phyloP scores from a whole-genome alignment of 1,140 invertebrate genomes.

The Drosophila subpulchrella region DNA sequence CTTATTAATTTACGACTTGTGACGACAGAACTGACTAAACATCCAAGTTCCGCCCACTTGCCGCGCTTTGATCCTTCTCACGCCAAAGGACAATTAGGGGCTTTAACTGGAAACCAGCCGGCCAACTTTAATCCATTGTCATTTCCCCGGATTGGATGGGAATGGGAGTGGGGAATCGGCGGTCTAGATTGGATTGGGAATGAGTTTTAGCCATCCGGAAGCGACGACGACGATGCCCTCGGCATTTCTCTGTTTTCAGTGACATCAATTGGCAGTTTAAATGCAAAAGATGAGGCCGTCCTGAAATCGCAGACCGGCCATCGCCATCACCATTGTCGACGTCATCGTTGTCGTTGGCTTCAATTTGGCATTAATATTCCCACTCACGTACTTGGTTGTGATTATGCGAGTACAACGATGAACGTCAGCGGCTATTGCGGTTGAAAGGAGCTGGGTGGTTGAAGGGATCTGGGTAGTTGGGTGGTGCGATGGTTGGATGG shows the following conservation, averaged over 20 bases:
- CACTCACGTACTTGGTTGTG: conserved; percentile 84
- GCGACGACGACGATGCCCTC: conserved; percentile 24
- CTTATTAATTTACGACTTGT: conserved; percentile 41
- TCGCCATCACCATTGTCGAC: conserved; percentile 34
- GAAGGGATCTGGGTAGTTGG: conserved; percentile 10
- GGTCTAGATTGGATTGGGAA: conserved; percentile 2
- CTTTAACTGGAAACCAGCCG: conserved; percentile 26
- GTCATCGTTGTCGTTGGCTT: conserved; percentile 68
- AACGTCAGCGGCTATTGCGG: conserved; percentile 67
- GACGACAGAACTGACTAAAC: conserved; percentile 17
- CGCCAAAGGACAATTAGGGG: conserved; percentile 51
- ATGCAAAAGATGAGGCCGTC: conserved; percentile 81
- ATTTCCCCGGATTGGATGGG: conserved; percentile 58
- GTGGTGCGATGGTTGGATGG: neutral
- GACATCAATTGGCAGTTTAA: conserved; percentile 84
- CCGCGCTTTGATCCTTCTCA: conserved; percentile 34
- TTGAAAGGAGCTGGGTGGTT: conserved; percentile 54
- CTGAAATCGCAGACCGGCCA: conserved; percentile 70
- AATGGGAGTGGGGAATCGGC: neutral
- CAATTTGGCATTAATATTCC: conserved; percentile 84
- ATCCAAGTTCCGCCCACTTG: conserved; percentile 1
- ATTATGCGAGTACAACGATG: conserved; percentile 79
- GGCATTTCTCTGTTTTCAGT: conserved; percentile 68
- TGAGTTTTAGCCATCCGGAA: conserved; percentile 25
- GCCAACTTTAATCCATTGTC: conserved; percentile 66